Base-by-base conservation (phyloP, 2,888 invertebrate species). In the Apeira syringaria region DNA sequence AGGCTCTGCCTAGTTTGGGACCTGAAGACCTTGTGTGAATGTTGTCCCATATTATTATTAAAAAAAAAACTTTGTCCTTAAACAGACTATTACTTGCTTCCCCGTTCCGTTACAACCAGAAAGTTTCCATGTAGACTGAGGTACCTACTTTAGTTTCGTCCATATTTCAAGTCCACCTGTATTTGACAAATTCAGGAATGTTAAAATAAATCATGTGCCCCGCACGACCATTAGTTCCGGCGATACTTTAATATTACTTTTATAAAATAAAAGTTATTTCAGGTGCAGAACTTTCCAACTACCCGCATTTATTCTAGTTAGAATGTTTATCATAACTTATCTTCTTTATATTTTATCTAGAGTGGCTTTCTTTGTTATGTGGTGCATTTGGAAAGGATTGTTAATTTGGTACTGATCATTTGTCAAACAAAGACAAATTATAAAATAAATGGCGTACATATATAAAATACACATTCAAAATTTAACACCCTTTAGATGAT, bases 81-180 rank as follows among this genome's bases (percentile, higher is more conserved):
- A 46, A 45, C 27, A 45, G 13, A 13, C 7, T 1, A 32, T 13
- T 12, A 15, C 36, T 26, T 28, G 28, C 17, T 28, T 47, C 34
- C 29, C 37, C 32, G 33, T 36, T 35, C 22, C 26, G 29, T 30
- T 44, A 34, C 34, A 43, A 25, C 27, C 46, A 26, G 42, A 52
- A 45, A 39, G 27, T 45, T 45, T 31, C 35, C 35, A 22, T 39
- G 29, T 34, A 28, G 27, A 15, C 44, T 8, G 26, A 35, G 29
- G 39, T n/a, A n/a, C n/a, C n/a, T 40, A 40, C 45, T 44, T 52
- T 41, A 49, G 38, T 47, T 44, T 26, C 47, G 31, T 51, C 44
- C 51, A 50, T 48, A 48, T 31, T 49, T 51, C 35, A 53, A 46
- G 46, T 53, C 56, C 56, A 56, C 56, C 56, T 56, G 56, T 47